Evolutionary conservation across 1,140 invertebrate species (phyloP), one percentile per base, ranked within the genome.

Genomic region (Lepidurus apus): DNA sequence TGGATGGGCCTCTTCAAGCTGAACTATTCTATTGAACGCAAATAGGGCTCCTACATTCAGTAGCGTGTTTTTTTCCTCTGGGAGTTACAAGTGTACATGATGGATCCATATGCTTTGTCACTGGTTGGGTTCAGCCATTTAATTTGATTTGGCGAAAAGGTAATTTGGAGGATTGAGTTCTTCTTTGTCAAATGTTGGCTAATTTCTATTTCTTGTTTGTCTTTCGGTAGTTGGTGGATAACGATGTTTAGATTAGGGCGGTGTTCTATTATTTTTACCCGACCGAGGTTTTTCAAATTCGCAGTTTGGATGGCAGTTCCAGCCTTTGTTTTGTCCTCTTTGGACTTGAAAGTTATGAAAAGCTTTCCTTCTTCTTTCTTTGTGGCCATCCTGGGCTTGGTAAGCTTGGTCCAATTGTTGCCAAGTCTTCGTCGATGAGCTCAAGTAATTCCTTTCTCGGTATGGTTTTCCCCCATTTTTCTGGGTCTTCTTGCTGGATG

Each of bases 401-500:
- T 76, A 44, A 47, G 45, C 45, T 47, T 9, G 45, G 45, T 47
- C 2, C 45, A 17, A 47, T 42, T 13, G 1, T 42, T 24, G n/a
- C 42, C 42, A 47, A 47, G 45, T 76, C 75, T 76, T 76, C 24
- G 42, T 76, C 75, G n/a, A 76, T n/a, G 21, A 76, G 75, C 11
- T 42, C n/a, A 42, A 76, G 75, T 26, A 76, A n/a, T 44, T 76
- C 44, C 17, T 42, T 24, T 9, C 21, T 24, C 44, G 42, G 42
- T n/a, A 76, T 42, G 11, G 42, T 76, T 44, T 76, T 44, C 5
- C 44, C 44, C n/a, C 75, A 44, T 76, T 76, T 76, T 26, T 42
- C 42, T 76, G 21, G 75, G 5, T 76, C 75, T 76, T 42, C n/a
- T 42, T 42, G 75, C 44, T 76, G 75, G 42, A 76, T 43, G 21